Base-by-base conservation (phyloP, 2,888 invertebrate species). In the Ormia ochracea region DNA sequence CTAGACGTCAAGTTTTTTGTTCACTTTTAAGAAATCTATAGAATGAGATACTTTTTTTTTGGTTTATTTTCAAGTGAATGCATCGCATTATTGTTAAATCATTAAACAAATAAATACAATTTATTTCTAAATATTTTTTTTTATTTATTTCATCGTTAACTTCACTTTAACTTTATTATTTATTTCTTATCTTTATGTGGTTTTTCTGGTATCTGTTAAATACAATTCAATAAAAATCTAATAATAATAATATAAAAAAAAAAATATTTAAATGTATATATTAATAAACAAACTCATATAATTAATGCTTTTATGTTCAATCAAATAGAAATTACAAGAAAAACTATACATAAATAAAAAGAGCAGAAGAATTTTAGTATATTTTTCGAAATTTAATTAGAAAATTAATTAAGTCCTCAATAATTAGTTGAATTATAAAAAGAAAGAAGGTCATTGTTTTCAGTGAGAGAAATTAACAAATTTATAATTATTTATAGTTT, bases 161-260 rank as follows among this genome's bases (percentile, higher is more conserved):
- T 79, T 79, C 65, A 79, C 58, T 79, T 69, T 65, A 74, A 59
- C 38, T 70, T 73, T 76, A 80, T 75, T 78, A 81, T n/a, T n/a
- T n/a, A n/a, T 58, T 82, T 78, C 69, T 78, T 78, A 76, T 78
- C 61, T 78, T 79, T 76, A 69, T 72, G 66, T 75, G 74, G 41
- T 68, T 65, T 81, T 23, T 36, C 21, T 45, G 12, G 48, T 54
- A 63, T 26, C 38, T 72, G 26, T 69, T 72, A 61, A 19, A 65
- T 77, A 73, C 73, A 82, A 81, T 82, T 82, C 81, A 80, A 78
- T 76, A 68, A 76, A 81, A 76, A 73, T 52, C 65, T 78, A 75
- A 74, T 61, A 52, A 59, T 59, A 41, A 41, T 12, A 70, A 58
- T 52, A 23, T 26, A 41, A 43, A 19, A 7, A 61, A 52, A 43